Conservation (phyloP, 1,140 invertebrate species). For the Leptinotarsa texana region DNA sequence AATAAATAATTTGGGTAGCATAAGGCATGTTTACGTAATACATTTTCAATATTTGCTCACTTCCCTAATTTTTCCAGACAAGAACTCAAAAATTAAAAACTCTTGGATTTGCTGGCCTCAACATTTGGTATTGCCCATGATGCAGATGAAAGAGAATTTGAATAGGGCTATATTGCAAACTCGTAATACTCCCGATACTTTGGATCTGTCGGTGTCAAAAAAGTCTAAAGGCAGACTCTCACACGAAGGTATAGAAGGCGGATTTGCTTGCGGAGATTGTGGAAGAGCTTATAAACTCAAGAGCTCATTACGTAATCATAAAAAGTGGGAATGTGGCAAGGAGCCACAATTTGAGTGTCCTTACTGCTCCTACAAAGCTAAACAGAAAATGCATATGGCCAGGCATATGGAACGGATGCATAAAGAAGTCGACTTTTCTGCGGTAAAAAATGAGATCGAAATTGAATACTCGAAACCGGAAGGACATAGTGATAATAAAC, state of each 20-base stretch:
- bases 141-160: slow-evolving; percentile 54
- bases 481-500: background rate
- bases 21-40: no score
- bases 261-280: slow-evolving; percentile 36
- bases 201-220: background rate
- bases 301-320: slow-evolving; percentile 58
- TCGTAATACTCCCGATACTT: slow-evolving; percentile 28
- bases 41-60: background rate
- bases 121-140: slow-evolving; percentile 54
- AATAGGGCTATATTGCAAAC: slow-evolving; percentile 52
- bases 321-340: slow-evolving; percentile 59
- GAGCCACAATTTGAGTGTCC: slow-evolving; percentile 81
- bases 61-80: background rate
- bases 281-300: slow-evolving; percentile 51
- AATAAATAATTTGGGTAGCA: no score
- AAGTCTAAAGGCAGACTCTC: background rate
- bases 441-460: slow-evolving; percentile 21
- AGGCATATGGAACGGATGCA: slow-evolving; percentile 82
- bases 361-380: slow-evolving; percentile 78
- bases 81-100: slow-evolving; percentile 19
- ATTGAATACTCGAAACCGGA: background rate
- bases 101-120: slow-evolving; percentile 50
- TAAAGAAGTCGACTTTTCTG: slow-evolving; percentile 59
- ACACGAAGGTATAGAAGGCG: background rate
- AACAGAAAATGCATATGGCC: slow-evolving; percentile 82